A percentile compares a stretch with the other conserved stretches of the same genome.
Evolutionary conservation across 2,113 vertebrate genomes (phyloP).

Genomic region (Chrysochloris asiatica): DNA sequence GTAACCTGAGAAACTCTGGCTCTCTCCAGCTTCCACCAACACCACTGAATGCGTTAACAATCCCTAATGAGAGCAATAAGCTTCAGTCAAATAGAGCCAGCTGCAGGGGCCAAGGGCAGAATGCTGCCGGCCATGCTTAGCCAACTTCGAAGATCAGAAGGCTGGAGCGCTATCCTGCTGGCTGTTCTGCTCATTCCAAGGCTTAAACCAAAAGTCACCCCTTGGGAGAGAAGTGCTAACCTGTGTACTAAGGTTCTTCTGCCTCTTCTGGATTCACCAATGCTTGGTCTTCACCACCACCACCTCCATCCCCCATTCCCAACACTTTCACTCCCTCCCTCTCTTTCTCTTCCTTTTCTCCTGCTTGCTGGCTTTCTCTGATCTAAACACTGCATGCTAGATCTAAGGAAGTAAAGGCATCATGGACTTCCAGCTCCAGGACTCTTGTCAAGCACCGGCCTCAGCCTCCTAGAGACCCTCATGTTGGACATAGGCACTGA

Average conservation of each 20-base stretch:
- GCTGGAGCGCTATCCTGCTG: slow-evolving; percentile 17
- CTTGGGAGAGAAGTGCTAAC: slow-evolving; percentile 20
- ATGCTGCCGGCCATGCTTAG: background rate
- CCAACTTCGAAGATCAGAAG: background rate
- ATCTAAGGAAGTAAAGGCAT: background rate
- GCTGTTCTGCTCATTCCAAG: background rate
- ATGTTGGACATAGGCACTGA: background rate
- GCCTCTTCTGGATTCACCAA: background rate
- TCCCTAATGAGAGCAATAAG: background rate
- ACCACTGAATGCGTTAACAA: background rate
- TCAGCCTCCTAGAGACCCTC: background rate
- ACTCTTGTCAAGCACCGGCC: background rate
- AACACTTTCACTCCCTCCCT: background rate
- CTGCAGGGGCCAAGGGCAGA: slow-evolving; percentile 19
- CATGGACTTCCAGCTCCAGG: background rate
- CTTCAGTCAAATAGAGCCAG: slow-evolving; percentile 6
- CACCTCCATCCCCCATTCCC: background rate
- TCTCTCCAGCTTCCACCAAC: background rate
- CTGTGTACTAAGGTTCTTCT: background rate
- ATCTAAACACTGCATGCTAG: background rate
- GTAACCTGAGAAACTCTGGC: background rate
- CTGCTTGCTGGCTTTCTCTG: background rate
- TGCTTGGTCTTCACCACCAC: background rate
- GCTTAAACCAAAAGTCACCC: slow-evolving; percentile 44
- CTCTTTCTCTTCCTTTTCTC: background rate